Percentiles rank a stretch among this genome's conserved stretches.
Conservation (phyloP, 64 coral and sea anemone genomes). For the Trachythela sp. region DNA sequence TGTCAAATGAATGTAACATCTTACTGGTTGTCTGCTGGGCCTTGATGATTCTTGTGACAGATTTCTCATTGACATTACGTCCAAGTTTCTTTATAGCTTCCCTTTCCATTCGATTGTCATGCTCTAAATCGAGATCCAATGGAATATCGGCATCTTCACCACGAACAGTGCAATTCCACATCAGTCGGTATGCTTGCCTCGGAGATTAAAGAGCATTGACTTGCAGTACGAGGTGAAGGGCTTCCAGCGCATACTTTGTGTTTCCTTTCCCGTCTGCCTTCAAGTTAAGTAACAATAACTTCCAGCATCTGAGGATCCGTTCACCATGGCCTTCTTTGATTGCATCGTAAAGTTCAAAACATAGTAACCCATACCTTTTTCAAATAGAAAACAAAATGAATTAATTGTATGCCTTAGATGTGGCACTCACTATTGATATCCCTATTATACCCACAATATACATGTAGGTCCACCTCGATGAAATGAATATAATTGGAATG, state of each 20-base stretch:
- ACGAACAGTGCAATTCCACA: slow-evolving; percentile 34
- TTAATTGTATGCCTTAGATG: too few relatives aligned
- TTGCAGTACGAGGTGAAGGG: slow-evolving; percentile 29
- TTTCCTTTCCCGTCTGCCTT: slow-evolving; percentile 12
- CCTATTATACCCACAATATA: too few relatives aligned
- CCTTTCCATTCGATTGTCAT: slow-evolving; percentile 45
- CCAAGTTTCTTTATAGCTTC: slow-evolving; percentile 49
- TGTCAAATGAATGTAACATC: neutral
- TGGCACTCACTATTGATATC: too few relatives aligned
- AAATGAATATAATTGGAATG: too few relatives aligned
- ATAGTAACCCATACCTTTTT: slow-evolving; percentile 22
- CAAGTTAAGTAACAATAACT: slow-evolving; percentile 43
- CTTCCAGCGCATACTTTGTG: slow-evolving; percentile 61
- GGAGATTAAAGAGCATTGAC: slow-evolving; percentile 28
- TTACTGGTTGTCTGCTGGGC: neutral
- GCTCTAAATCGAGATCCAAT: slow-evolving; percentile 52
- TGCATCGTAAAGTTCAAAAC: slow-evolving; percentile 44
- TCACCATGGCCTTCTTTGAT: slow-evolving; percentile 56
- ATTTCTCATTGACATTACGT: neutral
- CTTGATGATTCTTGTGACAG: slow-evolving; percentile 11
- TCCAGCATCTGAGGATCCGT: slow-evolving; percentile 35
- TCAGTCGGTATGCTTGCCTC: slow-evolving; percentile 38
- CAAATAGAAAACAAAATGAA: too few relatives aligned
- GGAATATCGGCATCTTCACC: slow-evolving; percentile 31
- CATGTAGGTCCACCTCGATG: too few relatives aligned